phyloP scores from a whole-genome alignment of 2,797 vertebrate species.

The Alfaro cultratus region DNA sequence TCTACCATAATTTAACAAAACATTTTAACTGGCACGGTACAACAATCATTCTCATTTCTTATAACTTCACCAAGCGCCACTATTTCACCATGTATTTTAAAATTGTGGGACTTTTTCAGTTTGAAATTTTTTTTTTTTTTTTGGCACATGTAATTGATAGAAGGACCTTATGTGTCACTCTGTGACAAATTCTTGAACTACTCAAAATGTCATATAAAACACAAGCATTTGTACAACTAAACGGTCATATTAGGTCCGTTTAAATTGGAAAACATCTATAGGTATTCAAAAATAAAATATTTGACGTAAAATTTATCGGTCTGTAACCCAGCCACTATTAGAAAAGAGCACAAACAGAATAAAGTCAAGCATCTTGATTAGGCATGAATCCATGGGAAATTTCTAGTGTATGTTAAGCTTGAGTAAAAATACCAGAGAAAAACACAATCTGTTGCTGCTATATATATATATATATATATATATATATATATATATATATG shows the following conservation, averaged over 20 bases:
- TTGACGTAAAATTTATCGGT: neutral
- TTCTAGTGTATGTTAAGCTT: neutral
- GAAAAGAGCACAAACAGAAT: neutral
- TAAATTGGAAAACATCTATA: neutral
- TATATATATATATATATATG: too few relatives aligned
- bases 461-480: neutral
- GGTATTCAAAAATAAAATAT: neutral
- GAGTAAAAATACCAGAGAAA: neutral
- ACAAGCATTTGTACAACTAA: neutral
- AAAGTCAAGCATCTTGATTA: neutral
- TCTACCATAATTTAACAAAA: neutral
- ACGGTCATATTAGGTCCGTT: neutral
- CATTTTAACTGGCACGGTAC: neutral
- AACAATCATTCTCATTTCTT: neutral
- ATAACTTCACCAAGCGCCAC: neutral
- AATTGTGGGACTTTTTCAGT: neutral
- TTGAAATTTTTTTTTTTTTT: neutral
- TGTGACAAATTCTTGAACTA: neutral
- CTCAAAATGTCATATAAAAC: neutral
- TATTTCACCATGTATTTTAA: neutral
- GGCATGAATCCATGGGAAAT: neutral
- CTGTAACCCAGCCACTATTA: neutral
- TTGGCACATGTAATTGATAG: neutral
- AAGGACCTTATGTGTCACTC: neutral
- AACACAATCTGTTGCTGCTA: too few relatives aligned